A percentile compares a stretch with the other conserved stretches of the same genome.
These are phyloP conservation scores for Delichon dasypus DNA, from an alignment of 2,797 vertebrate genomes.

Conservation along the genomic window DNA sequence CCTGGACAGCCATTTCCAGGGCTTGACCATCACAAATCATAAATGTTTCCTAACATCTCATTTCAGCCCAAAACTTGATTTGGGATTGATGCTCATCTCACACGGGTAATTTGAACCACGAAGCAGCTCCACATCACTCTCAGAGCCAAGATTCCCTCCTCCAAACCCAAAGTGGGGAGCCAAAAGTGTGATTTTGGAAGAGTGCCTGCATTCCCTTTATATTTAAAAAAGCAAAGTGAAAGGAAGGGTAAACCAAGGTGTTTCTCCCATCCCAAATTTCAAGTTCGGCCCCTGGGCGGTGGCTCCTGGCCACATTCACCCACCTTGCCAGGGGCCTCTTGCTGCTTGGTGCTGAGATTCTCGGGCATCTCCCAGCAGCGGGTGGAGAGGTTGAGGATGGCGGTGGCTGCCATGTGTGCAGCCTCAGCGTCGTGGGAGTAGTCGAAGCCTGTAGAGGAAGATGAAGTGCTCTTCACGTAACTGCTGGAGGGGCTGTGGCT, in stretches of 20 bases:
- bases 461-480: conserved; percentile 83
- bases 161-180: neutral
- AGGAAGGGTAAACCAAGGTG: neutral
- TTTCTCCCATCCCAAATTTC: neutral
- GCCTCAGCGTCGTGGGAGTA: conserved; percentile 95
- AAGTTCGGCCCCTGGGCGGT: neutral
- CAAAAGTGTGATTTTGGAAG: accelerated
- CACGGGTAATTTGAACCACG: accelerated
- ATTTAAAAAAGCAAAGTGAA: neutral
- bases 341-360: conserved; percentile 94
- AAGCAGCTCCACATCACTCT: neutral
- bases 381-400: conserved; percentile 97
- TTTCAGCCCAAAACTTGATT: neutral
- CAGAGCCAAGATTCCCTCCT: neutral
- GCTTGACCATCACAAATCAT: neutral
- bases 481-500: conserved; percentile 85
- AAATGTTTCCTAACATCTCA: neutral
- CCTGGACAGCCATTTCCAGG: neutral
- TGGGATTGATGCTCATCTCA: neutral
- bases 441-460: conserved; percentile 90
- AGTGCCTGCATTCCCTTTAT: neutral
- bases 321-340: conserved; percentile 82
- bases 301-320: neutral
- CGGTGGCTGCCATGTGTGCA: conserved; percentile 96
- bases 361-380: conserved; percentile 98